Evolutionary conservation across 2,797 vertebrate genomes (phyloP), one percentile per base, ranked within the genome.

Genomic region (Lophius americanus): DNA sequence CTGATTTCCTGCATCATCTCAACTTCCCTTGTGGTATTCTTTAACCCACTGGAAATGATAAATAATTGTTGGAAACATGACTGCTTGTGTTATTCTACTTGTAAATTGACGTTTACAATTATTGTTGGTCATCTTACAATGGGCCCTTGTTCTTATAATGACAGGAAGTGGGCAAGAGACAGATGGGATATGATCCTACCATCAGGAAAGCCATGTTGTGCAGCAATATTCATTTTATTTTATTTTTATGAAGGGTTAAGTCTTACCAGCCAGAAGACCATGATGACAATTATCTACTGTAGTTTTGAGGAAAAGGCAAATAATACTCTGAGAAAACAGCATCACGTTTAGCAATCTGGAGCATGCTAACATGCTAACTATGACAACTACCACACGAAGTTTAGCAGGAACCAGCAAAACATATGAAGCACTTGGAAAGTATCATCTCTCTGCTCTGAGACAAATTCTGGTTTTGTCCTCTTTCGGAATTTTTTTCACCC

Each of bases 1-100:
- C 23, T 69, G 23, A 68, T 75, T 70, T 76, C 65, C 77, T 78
- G 68, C 56, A 61, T 78, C 71, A 72, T 63, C 5, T 67, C 51
- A 49, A 11, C 12, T 49, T 37, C 57, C 76, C 62, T 73, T 37
- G 13, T 51, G 43, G 59, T 46, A 11, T 14, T 70, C 51, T 46
- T 63, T 81, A 50, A 70, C 69, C 62, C 63, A 33, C 32, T 49
- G 54, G 51, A 41, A 61, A 60, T 58, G 11, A 60, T 73, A 64
- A 74, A 68, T 53, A 56, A 52, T 64, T 61, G 54, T 42, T 71
- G 55, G 50, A 79, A 64, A 55, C 55, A 41, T 33, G 73, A 55
- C 12, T 52, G 50, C 49, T 32, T 60, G 38, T 35, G 0, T 67
- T 68, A 11, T 54, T 69, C 36, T 55, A 72, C 49, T 33, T 33